Conservation (phyloP, 2,113 vertebrate species). For the Amazona guildingii region DNA sequence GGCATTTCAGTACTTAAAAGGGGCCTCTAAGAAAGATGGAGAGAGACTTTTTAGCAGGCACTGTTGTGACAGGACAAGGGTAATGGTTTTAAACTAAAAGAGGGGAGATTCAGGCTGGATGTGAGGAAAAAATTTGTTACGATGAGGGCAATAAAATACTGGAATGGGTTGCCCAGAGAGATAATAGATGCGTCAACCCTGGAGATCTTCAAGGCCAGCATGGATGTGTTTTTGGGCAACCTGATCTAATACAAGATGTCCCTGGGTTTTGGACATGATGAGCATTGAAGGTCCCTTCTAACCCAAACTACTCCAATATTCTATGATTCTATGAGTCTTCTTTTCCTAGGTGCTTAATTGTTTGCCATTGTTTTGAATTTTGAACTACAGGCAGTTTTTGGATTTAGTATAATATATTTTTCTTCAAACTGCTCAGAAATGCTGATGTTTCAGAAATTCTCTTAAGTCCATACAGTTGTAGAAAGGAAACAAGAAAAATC, state of each 20-base stretch:
- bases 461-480: neutral
- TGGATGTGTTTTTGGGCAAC: neutral
- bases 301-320: neutral
- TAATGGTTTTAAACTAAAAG: neutral
- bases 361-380: neutral
- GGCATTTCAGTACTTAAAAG: neutral
- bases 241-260: neutral
- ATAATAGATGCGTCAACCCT: neutral
- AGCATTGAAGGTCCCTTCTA: neutral
- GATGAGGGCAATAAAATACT: neutral
- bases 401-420: neutral
- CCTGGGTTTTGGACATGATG: neutral
- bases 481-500: neutral
- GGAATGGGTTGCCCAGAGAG: neutral
- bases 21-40: neutral
- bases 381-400: neutral
- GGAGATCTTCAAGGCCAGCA: neutral
- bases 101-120: neutral
- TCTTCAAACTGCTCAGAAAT: neutral
- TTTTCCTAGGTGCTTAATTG: neutral
- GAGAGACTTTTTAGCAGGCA: neutral
- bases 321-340: neutral
- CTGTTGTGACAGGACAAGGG: neutral
- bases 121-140: neutral
- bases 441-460: neutral